phyloP scores from a whole-genome alignment of 2,797 vertebrate species.

The Leptodactylus fallax region DNA sequence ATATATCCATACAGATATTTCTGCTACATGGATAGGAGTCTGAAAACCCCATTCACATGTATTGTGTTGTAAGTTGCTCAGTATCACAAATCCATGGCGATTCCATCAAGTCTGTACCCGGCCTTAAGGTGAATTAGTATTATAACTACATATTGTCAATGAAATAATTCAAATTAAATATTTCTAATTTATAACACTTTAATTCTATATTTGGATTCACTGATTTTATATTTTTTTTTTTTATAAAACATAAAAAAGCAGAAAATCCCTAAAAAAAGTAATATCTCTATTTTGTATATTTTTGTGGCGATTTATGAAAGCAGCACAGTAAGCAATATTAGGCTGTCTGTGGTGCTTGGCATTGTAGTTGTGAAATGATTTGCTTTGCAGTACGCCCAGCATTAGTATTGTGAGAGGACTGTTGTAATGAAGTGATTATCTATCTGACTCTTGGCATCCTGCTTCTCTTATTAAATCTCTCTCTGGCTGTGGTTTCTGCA shows the following conservation, averaged over 20 bases:
- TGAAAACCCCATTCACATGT: no score
- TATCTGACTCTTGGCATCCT: constrained; percentile 40
- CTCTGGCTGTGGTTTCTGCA: constrained; percentile 40
- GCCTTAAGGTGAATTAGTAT: no score
- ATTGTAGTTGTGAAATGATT: constrained; percentile 15
- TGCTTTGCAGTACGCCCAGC: constrained; percentile 10
- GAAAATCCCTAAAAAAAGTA: background rate
- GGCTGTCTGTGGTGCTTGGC: background rate
- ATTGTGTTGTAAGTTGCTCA: no score
- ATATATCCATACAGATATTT: no score
- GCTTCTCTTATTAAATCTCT: constrained; percentile 48
- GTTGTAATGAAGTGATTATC: constrained; percentile 54
- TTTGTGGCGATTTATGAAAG: background rate
- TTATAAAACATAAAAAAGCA: background rate
- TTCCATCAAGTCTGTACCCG: no score
- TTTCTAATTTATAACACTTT: no score
- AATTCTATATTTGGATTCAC: no score
- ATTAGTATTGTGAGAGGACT: constrained; percentile 24
- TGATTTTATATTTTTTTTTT: background rate
- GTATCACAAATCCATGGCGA: no score
- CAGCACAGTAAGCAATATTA: background rate
- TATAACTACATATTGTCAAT: no score
- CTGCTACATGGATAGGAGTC: no score
- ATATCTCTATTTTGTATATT: background rate
- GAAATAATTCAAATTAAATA: no score